Evolutionary conservation across 2,888 invertebrate species (phyloP), one percentile per base, ranked within the genome.

Genomic region (Metellina segmentata): DNA sequence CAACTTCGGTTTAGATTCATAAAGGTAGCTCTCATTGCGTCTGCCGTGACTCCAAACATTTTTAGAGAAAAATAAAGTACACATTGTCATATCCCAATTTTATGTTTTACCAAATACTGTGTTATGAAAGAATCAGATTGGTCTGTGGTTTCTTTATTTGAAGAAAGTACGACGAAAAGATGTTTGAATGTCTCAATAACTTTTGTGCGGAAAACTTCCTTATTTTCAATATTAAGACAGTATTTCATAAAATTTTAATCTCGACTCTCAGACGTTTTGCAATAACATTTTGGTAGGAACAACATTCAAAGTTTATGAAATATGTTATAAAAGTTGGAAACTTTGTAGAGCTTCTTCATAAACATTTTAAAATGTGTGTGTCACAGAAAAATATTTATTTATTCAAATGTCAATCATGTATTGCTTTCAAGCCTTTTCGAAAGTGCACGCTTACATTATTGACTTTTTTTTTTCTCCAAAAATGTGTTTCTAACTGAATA

Each of bases 181-280:
- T 82, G 69, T 82, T 53, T n/a, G 51, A 48, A 34, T 82, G 81
- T 82, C 51, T 82, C 81, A 82, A 82, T 71, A 70, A 49, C 81
- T 82, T 49, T 69, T 82, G 71, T 69, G 16, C 51, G 7, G 71
- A 69, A 20, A 70, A 71, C 51, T 70, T 82, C 19, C 70, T 49
- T 61, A 82, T 82, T 82, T 82, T 71, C 51, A 69, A 71, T 82
- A 70, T 82, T 71, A 71, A 82, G 69, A 71, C 49, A 82, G 81
- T 61, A 82, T 86, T 79, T 70, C 78, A 51, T 34, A 71, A 86
- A 70, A 78, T 86, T 86, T 86, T 86, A 86, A 86, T 86, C 78
- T 86, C 71, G 70, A 69, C 53, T 85, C 74, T 69, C 77, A 9
- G 70, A 78, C 49, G 51, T 79, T 86, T 71, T 52, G 79, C 79